A percentile compares a stretch with the other conserved stretches of the same genome.
phyloP scores from a whole-genome alignment of 2,888 invertebrate genomes.

The Allophyes oxyacanthae region DNA sequence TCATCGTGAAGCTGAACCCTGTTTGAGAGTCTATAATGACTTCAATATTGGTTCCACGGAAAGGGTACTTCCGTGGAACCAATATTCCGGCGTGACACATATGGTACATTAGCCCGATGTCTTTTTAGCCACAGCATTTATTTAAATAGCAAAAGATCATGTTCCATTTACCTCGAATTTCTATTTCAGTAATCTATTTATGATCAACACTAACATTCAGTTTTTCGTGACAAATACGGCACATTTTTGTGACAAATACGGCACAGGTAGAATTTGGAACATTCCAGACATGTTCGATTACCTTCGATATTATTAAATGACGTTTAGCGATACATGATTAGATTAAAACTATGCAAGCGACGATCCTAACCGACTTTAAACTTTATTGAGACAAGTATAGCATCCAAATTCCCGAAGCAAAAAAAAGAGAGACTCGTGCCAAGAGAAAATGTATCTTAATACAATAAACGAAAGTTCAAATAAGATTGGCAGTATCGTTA shows the following conservation, averaged over 20 bases:
- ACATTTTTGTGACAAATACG: slow-evolving; percentile 15
- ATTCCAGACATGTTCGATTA: slow-evolving; percentile 61
- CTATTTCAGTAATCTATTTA: slow-evolving; percentile 32
- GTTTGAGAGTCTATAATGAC: too few species aligned
- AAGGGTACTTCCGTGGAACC: too few species aligned
- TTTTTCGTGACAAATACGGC: slow-evolving; percentile 17
- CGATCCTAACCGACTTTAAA: slow-evolving; percentile 7
- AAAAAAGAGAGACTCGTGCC: slow-evolving; percentile 10
- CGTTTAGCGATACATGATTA: slow-evolving; percentile 59
- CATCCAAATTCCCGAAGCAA: slow-evolving; percentile 18
- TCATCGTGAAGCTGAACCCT: too few species aligned
- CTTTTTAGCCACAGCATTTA: slow-evolving; percentile 16
- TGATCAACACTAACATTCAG: slow-evolving; percentile 13
- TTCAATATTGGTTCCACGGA: too few species aligned
- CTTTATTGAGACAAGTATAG: background rate
- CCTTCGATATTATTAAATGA: slow-evolving; percentile 65
- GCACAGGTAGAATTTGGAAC: slow-evolving; percentile 38
- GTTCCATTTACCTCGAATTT: slow-evolving; percentile 30
- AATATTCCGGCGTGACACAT: too few species aligned
- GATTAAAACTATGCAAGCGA: slow-evolving; percentile 38
- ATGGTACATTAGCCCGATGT: too few species aligned
- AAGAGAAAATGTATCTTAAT: slow-evolving; percentile 49
- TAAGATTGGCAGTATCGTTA: slow-evolving; percentile 40
- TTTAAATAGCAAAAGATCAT: slow-evolving; percentile 41
- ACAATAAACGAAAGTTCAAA: slow-evolving; percentile 36